phyloP scores from a whole-genome alignment of 2,797 vertebrate genomes.

The Thamnophis elegans region DNA sequence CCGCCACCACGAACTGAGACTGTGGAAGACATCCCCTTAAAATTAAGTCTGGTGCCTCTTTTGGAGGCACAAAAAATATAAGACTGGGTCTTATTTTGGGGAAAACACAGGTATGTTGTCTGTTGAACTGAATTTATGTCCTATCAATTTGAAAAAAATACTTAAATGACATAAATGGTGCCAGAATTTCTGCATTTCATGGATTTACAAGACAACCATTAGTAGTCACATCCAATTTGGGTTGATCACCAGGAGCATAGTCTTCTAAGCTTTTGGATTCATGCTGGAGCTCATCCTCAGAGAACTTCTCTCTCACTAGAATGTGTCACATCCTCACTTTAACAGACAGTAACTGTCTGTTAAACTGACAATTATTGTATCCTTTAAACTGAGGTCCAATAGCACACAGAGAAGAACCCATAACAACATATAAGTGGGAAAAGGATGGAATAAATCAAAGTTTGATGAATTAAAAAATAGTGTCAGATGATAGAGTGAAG shows the following conservation, averaged over 20 bases:
- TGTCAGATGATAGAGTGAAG: not conserved
- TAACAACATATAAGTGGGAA: not conserved
- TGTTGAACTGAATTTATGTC: not conserved
- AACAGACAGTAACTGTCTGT: not conserved
- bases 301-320: not conserved
- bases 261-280: not conserved
- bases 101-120: not conserved
- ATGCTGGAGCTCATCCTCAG: not conserved
- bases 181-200: not conserved
- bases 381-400: not conserved
- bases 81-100: too few relatives aligned
- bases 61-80: too few relatives aligned
- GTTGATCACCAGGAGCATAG: not conserved
- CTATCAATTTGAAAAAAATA: not conserved
- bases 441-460: not conserved
- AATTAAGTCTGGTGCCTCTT: too few relatives aligned
- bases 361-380: not conserved
- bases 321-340: not conserved
- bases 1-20: too few relatives aligned
- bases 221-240: not conserved
- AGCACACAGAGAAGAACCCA: not conserved
- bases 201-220: not conserved
- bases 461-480: not conserved
- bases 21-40: too few relatives aligned
- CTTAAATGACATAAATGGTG: not conserved